Percentiles rank a stretch among this genome's conserved stretches.
Conservation (phyloP, 2,888 invertebrate genomes). For the Laothoe populi region DNA sequence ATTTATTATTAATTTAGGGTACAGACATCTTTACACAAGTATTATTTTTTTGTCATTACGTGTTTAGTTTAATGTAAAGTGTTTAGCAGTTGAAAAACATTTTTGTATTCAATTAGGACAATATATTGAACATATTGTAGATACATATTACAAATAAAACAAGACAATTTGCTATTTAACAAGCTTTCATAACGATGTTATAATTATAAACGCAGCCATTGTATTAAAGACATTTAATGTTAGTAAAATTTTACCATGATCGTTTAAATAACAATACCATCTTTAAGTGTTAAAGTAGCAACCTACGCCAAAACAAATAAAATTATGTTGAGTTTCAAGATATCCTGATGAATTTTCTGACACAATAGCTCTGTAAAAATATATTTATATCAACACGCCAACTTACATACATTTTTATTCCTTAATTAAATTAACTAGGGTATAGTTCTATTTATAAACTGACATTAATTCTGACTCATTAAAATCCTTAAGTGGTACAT, state of each 20-base stretch:
- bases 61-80: constrained; percentile 9
- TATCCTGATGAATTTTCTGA: too few relatives aligned
- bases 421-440: too few relatives aligned
- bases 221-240: constrained; percentile 12
- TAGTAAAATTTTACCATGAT: constrained; percentile 11
- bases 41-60: constrained; percentile 12
- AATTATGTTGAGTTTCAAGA: too few relatives aligned
- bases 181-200: neutral
- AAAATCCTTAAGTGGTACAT: too few relatives aligned
- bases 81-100: constrained; percentile 7
- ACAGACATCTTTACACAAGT: constrained; percentile 12
- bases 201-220: neutral
- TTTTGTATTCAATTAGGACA: constrained; percentile 13
- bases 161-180: constrained; percentile 5
- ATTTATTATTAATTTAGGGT: constrained; percentile 10
- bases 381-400: too few relatives aligned
- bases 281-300: neutral
- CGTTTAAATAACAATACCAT: neutral
- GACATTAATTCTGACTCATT: too few relatives aligned
- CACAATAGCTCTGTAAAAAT: too few relatives aligned
- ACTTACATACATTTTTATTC: too few relatives aligned
- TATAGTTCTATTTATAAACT: too few relatives aligned
- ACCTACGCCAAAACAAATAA: too few relatives aligned
- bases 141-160: too few relatives aligned
- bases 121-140: constrained; percentile 2